Conservation (phyloP, 1,140 invertebrate species). For the Hycleus phaleratus region DNA sequence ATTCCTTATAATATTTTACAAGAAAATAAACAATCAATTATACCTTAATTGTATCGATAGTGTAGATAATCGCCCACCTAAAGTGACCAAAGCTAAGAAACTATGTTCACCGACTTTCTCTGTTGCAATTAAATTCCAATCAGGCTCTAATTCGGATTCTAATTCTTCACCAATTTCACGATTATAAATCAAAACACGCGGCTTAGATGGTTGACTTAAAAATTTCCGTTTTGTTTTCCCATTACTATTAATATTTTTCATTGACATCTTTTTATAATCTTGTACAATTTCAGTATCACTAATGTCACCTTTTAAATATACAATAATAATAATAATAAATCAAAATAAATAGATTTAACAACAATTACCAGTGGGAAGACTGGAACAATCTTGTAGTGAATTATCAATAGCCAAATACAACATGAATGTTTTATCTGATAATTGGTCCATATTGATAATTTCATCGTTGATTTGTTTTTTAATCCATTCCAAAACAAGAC, state of each 20-base stretch:
- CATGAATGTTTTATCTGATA: slow-evolving; percentile 61
- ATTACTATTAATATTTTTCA: slow-evolving; percentile 40
- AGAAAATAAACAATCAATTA: background rate
- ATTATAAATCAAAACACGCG: slow-evolving; percentile 52
- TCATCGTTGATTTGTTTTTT: slow-evolving; percentile 47
- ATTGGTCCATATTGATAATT: slow-evolving; percentile 41
- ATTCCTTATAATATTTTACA: background rate
- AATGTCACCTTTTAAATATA: slow-evolving; percentile 42
- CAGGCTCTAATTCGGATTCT: slow-evolving; percentile 51
- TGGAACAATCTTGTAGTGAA: slow-evolving; percentile 69
- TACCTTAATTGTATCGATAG: slow-evolving; percentile 55
- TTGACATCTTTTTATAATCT: slow-evolving; percentile 69
- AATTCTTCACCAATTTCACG: slow-evolving; percentile 50
- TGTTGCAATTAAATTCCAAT: slow-evolving; percentile 59
- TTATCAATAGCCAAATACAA: slow-evolving; percentile 68
- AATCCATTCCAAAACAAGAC: slow-evolving; percentile 62
- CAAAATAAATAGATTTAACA: too few relatives aligned
- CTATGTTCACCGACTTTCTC: slow-evolving; percentile 54
- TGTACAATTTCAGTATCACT: slow-evolving; percentile 70
- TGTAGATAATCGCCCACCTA: slow-evolving; percentile 54
- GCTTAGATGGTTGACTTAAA: slow-evolving; percentile 52
- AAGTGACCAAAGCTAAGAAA: slow-evolving; percentile 58
- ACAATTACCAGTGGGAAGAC: slow-evolving; percentile 48
- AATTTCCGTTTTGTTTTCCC: slow-evolving; percentile 43
- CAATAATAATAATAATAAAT: background rate